Base-by-base conservation (phyloP, 2,797 vertebrate genomes). In the Mionectes olivaceus region DNA sequence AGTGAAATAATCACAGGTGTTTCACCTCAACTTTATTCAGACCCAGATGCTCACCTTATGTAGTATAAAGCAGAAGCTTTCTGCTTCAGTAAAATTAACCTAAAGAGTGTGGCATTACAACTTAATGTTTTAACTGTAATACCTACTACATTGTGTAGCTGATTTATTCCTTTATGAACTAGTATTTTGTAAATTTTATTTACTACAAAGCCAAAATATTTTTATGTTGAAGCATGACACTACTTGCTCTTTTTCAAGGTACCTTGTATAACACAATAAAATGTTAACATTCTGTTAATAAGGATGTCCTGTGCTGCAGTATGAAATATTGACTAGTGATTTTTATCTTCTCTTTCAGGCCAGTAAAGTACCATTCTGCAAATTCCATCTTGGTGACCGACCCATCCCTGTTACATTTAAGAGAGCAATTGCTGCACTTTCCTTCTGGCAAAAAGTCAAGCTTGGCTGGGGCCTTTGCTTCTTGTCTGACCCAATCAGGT, bases 401-500 rank as follows among this genome's bases (percentile, higher is more conserved):
- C 99, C 99, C 67, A 99, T 99, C 92, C 99, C 99, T 6, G 99
- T 99, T 85, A 99, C 99, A 5, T 99, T 99, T 97, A 99, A 99
- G 97, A 98, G 99, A 86, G 99, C 99, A 96, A 99, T 99, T 33
- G 99, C 99, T 70, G 99, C 99, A 13, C 99, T 99, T 74, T 99
- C 99, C 93, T 97, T 99, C 94, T 99, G 99, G 99, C 99, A 99
- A 97, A 99, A 99, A 95, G 98, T 99, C 53, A 99, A 99, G 33
- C 98, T 99, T 89, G 99, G 99, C 4, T 99, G 99, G 99, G 99
- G 99, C 59, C 98, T 99, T 74, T 99, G 99, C 97, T 99, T 99
- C 97, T 98, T 99, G 87, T 99, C 99, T 7, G 99, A 99, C 94
- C 99, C 99, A 25, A 99, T 99, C 98, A 99, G 99, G 99, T 99